A percentile compares a stretch with the other conserved stretches of the same genome.
These are phyloP conservation scores for Notothenia rossii DNA, from an alignment of 2,113 vertebrate species.

Conservation along the genomic window DNA sequence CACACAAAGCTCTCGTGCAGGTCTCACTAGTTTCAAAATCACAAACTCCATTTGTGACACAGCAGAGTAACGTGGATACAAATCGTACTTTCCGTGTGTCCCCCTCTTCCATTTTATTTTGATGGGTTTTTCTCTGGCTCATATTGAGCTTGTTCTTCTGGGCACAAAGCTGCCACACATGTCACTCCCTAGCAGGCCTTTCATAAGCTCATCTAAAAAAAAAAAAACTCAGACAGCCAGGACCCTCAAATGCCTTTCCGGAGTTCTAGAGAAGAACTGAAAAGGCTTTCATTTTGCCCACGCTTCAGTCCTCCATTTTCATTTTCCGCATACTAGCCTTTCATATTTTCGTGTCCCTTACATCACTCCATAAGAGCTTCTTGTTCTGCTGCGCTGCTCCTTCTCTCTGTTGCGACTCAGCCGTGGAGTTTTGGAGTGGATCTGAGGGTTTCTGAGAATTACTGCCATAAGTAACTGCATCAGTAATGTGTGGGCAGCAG, in stretches of 20 bases:
- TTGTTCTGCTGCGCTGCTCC: conserved; percentile 27
- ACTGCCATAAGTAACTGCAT: conserved; percentile 21
- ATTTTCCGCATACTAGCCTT: conserved; percentile 26
- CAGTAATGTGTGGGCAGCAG: background rate
- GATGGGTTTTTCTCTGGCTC: conserved; percentile 38
- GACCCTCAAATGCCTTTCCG: conserved; percentile 30
- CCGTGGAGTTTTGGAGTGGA: conserved; percentile 44
- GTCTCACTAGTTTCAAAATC: conserved; percentile 7
- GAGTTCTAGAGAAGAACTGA: conserved; percentile 27
- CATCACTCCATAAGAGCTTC: conserved; percentile 53
- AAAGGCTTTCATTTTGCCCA: conserved; percentile 48
- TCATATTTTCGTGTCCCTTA: conserved; percentile 52
- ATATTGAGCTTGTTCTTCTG: conserved; percentile 19
- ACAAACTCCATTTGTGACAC: conserved; percentile 40
- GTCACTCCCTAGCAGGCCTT: conserved; percentile 14
- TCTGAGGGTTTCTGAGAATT: conserved; percentile 44
- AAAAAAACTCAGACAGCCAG: conserved; percentile 24
- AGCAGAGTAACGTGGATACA: conserved; percentile 19
- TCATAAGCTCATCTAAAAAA: conserved; percentile 36
- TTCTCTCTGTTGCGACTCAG: conserved; percentile 29
- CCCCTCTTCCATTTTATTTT: conserved; percentile 23
- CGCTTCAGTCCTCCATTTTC: conserved; percentile 36
- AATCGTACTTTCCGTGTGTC: conserved; percentile 23
- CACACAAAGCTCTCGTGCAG: background rate
- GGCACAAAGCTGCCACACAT: conserved; percentile 16